Evolutionary conservation across 2,888 invertebrate species (phyloP), one percentile per base, ranked within the genome.

Genomic region (Harmothoe impar): DNA sequence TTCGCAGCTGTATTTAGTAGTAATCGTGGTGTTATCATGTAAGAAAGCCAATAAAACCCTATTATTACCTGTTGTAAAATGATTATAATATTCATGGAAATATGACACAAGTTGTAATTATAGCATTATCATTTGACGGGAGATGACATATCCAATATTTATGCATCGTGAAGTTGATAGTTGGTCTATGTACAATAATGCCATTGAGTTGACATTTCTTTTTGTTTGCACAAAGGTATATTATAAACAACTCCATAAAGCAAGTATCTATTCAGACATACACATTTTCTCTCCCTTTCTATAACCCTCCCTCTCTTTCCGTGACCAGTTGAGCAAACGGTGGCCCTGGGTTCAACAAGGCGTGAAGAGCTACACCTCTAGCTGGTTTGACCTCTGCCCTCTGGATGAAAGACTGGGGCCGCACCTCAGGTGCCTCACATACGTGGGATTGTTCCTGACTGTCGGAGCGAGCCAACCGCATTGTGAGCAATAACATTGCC

Each of bases 361-460:
- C 81, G 81, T 81, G 81, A 81, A 81, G 81, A 81, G 77, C 81
- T 81, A 81, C 81, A 81, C 81, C 81, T 81, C 35, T 17, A 25
- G 81, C 35, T 33, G 81, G 7, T 17, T 17, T 81, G 81, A 81
- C 81, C 81, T 25, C 43, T 81, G 43, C 31, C 81, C 81, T 17
- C 5, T 43, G 20, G 81, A 35, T 12, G 15, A 25, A 29, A 25
- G 35, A 43, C 43, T 81, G 43, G 23, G 81, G 81, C 77, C 15
- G 72, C 33, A 20, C 81, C 33, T n/a, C 35, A 25, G 81, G 81
- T 81, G 33, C 35, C 43, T 33, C 81, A 81, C 81, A 81, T 81
- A 35, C 7, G 81, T 81, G 81, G 33, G 20, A 43, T 81, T 81
- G 81, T 81, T 81, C 81, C 35, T 43, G 81, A 17, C 35, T 81